Conservation (phyloP, 2,888 invertebrate species). For the Ormyrus labotus region DNA sequence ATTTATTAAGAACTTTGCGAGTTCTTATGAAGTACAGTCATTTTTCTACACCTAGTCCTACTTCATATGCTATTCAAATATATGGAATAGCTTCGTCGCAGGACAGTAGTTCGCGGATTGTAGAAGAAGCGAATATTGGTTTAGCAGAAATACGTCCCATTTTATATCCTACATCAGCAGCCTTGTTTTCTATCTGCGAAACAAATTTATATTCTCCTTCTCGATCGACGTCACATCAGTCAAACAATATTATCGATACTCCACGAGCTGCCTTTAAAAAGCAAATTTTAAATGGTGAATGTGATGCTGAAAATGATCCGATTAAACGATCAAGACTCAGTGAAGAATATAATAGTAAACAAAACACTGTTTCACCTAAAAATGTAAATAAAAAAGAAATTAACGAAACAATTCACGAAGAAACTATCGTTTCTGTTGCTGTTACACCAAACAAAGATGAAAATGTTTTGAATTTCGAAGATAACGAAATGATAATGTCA, state of each 20-base stretch:
- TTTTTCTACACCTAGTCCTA: slow-evolving; percentile 63
- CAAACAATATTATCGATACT: not conserved
- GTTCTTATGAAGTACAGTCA: slow-evolving; percentile 67
- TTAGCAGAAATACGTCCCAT: slow-evolving; percentile 68
- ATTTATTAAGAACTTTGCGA: slow-evolving; percentile 66
- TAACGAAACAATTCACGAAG: too few relatives aligned
- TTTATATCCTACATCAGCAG: slow-evolving; percentile 67
- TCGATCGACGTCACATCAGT: not conserved
- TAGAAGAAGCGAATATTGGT: slow-evolving; percentile 65
- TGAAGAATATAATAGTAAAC: not conserved
- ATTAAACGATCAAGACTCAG: slow-evolving; percentile 13
- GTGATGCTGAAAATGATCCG: not conserved
- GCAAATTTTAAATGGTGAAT: not conserved
- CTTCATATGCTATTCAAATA: slow-evolving; percentile 68
- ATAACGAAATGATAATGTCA: not conserved
- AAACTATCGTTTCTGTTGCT: too few relatives aligned
- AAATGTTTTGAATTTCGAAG: not conserved
- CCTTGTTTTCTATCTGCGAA: not conserved
- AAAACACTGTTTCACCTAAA: too few relatives aligned
- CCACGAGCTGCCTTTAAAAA: not conserved
- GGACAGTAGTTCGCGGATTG: slow-evolving; percentile 63
- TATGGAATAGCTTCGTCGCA: slow-evolving; percentile 64
- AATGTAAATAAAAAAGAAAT: not conserved
- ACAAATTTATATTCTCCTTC: not conserved
- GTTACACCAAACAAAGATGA: not conserved